These are phyloP conservation scores for Oasisia sp. DNA, from an alignment of 2,888 invertebrate species.

Conservation along the genomic window DNA sequence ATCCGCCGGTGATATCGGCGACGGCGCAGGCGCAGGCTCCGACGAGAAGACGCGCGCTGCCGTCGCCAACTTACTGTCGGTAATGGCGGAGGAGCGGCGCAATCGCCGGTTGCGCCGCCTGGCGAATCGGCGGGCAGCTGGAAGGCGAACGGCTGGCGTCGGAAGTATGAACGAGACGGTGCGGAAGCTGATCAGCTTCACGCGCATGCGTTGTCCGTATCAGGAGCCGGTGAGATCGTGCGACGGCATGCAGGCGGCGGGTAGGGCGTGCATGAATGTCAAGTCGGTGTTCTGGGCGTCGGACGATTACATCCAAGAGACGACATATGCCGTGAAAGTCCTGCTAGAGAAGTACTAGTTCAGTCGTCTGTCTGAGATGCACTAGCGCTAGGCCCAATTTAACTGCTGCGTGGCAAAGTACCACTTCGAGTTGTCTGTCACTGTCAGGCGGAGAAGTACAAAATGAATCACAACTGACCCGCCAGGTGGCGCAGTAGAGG, in stretches of 20 bases:
- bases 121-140: neutral
- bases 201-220: constrained; percentile 5
- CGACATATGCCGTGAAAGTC: neutral
- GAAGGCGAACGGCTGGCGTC: neutral
- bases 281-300: neutral
- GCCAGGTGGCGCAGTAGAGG: neutral
- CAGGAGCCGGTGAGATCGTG: neutral
- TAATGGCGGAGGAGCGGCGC: neutral
- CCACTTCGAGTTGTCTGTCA: neutral
- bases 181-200: constrained; percentile 12
- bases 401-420: neutral
- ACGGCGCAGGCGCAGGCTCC: neutral
- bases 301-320: constrained; percentile 12
- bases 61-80: neutral
- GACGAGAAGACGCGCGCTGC: neutral
- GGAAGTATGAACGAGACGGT: constrained; percentile 12
- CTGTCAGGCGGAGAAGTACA: neutral
- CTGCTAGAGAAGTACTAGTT: constrained; percentile 3
- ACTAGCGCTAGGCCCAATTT: neutral
- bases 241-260: neutral
- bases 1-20: neutral
- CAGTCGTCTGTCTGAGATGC: neutral
- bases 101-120: neutral
- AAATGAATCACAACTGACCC: neutral
- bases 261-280: constrained; percentile 9